Base-by-base conservation (phyloP, 1,140 invertebrate species). In the Drosophila kurseongensis region DNA sequence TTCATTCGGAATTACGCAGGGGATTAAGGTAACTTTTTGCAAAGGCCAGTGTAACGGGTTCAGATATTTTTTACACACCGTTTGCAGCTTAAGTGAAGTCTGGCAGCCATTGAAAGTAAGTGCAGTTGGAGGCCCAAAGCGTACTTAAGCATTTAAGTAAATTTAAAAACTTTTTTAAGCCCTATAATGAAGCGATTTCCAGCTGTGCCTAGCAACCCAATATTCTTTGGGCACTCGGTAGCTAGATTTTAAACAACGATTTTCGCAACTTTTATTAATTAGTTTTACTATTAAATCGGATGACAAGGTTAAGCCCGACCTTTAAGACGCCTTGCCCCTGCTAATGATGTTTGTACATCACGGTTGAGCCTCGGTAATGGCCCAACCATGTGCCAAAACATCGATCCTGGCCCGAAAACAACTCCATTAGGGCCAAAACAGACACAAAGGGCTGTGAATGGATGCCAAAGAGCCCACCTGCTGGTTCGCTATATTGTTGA, bases 151-250 rank as follows among this genome's bases (percentile, higher is more conserved):
- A 66, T 77, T 88, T 88, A 88, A 88, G 83, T 74, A 82, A 88
- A 88, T 88, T 88, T 80, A 66, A 88, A 88, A 88, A 88, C 79
- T 88, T 88, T 61, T 61, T 80, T 82, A 88, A 88, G 83, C 76
- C 60, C 52, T 40, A 65, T 88, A 82, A 88, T 88, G 82, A 78
- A 86, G 78, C 78, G 78, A 86, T 85, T 78, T 78, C 48, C 51
- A 58, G 58, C 71, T 72, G 66, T 72, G 50, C 13, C 12, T 0
- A 36, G 68, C 32, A 48, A 51, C 23, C 59, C 51, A 47, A 36
- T 48, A 40, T 55, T 40, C 18, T 50, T 29, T 16, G 27, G 36
- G 27, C 35, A 52, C 27, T 55, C 12, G 40, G 45, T 29, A 48
- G 65, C 60, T 72, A 55, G 66, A 66, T 68, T 32, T 69, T 52